Percentiles rank a stretch among this genome's conserved stretches.
Conservation (phyloP, 2,888 invertebrate genomes). For the Geotrupes spiniger region DNA sequence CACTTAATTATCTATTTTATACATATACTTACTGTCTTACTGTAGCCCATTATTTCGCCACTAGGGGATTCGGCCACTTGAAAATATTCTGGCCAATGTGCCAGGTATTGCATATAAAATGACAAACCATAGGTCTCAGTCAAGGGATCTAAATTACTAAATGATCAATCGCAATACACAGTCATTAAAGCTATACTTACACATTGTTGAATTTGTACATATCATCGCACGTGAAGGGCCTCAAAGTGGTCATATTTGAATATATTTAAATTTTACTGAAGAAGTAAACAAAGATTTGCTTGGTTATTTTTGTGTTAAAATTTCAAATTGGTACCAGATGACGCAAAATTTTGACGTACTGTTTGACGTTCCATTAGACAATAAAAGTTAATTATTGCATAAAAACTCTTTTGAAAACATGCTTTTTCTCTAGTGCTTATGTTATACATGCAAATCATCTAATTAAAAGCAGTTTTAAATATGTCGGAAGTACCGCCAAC, state of each 20-base stretch:
- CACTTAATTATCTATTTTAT: slow-evolving; percentile 1
- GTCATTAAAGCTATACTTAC: slow-evolving; percentile 56
- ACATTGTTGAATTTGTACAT: slow-evolving; percentile 94
- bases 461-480: too few species aligned
- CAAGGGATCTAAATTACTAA: slow-evolving; percentile 91
- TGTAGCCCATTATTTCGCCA: slow-evolving; percentile 98
- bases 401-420: too few species aligned
- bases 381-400: too few species aligned
- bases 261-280: too few species aligned
- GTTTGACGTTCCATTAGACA: background rate
- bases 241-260: slow-evolving; percentile 79
- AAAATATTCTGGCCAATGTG: slow-evolving; percentile 99
- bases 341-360: slow-evolving; percentile 16
- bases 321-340: too few species aligned
- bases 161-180: slow-evolving; percentile 38
- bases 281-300: slow-evolving; percentile 2
- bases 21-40: slow-evolving; percentile 59
- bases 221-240: slow-evolving; percentile 92
- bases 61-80: slow-evolving; percentile 94
- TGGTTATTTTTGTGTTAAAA: slow-evolving; percentile 2
- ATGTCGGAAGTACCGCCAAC: slow-evolving; percentile 1
- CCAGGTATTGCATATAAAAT: slow-evolving; percentile 96
- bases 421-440: too few species aligned
- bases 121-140: slow-evolving; percentile 95
- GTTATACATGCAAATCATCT: too few species aligned